phyloP scores from a whole-genome alignment of 2,888 invertebrate genomes.

The Cephus pulcher region DNA sequence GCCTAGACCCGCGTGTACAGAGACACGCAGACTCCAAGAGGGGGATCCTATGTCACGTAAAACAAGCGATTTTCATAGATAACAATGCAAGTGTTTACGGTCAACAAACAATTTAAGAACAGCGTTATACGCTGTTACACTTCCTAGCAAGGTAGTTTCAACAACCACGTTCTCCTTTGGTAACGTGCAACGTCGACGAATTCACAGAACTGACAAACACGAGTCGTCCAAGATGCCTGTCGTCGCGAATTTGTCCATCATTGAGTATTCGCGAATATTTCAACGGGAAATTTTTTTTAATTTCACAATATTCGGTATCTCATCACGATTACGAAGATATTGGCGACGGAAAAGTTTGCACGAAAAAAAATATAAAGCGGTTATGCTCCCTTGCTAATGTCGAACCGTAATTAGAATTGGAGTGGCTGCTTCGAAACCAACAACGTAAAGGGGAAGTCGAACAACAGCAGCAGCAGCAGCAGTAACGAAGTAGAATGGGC shows the following conservation, averaged over 20 bases:
- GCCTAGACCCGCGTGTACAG: not conserved
- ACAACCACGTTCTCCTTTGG: not conserved
- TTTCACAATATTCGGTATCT: not conserved
- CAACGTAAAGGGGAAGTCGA: constrained; percentile 3
- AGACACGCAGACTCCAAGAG: not conserved
- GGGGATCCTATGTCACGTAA: not conserved
- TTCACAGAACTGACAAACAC: not conserved
- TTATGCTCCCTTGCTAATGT: not conserved
- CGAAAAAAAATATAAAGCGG: not conserved
- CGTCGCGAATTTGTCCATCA: not conserved
- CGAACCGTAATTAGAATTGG: not conserved
- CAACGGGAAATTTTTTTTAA: not conserved
- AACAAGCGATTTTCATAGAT: not conserved
- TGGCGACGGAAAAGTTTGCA: not conserved
- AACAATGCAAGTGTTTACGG: not conserved
- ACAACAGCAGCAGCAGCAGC: constrained; percentile 23
- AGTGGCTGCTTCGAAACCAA: not conserved
- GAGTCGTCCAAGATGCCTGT: not conserved
- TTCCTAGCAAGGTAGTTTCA: not conserved
- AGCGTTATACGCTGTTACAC: not conserved
- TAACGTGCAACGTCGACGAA: not conserved
- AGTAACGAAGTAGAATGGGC: constrained; percentile 20
- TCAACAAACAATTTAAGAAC: not conserved
- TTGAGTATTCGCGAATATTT: not conserved
- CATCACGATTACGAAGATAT: not conserved